Evolutionary conservation across 2,888 invertebrate species (phyloP), one percentile per base, ranked within the genome.

Genomic region (Lampropteryx suffumata): DNA sequence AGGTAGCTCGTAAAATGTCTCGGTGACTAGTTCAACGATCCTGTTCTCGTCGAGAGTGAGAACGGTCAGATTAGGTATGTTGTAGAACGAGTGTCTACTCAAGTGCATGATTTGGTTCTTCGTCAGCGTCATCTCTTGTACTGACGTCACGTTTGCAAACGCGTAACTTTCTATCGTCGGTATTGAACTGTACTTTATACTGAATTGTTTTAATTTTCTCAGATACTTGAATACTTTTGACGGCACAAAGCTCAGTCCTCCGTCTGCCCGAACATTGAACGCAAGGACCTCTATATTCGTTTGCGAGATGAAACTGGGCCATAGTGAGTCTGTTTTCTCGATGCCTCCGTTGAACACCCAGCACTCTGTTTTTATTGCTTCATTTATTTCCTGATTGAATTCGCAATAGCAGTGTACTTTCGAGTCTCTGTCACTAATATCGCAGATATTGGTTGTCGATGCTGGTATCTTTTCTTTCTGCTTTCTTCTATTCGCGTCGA

Each of bases 1-100:
- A 0, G 96, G 95, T 50, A 96, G 77, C 71, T 94, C 94, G 42
- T 94, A 92, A 80, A 97, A 96, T 1, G 95, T 94, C 65, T 94
- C 93, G 36, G 94, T 92, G 67, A 94, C 93, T 57, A 97, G 90
- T 71, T 95, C 95, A 17, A 91, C 91, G 70, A 97, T 94, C 67
- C 91, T 91, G 81, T 97, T 97, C 65, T 94, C 94, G 59, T 94
- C 94, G 68, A 97, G 79, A 61, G 93, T 94, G 36, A 97, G 86
- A 30, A 93, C 84, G 11, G 92, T 92, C 60, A 96, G 79, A 58
- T 93, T 93, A 1, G 92, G 92, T 73, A 97, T 91, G 75, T 95
- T 94, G 59, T 94, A 93, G 76, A 96, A 95, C 0, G 96, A 92
- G 69, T 94, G 92, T 69, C 92, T 92, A 57, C 92, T 92, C 63